Base-by-base conservation (phyloP, 2,797 vertebrate genomes). In the Channa striata region DNA sequence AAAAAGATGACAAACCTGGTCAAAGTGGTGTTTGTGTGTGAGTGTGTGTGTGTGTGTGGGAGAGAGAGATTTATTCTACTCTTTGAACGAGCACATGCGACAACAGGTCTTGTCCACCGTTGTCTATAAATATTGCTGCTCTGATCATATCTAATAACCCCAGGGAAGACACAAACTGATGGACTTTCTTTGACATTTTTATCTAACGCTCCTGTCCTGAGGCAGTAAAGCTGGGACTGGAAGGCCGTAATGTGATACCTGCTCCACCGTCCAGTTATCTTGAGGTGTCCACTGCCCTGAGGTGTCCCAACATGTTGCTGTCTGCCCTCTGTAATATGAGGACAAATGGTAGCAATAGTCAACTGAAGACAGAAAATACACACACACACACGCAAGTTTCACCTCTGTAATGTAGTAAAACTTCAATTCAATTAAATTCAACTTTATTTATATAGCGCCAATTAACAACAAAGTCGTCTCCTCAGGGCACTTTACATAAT, bases 221-320 rank as follows among this genome's bases (percentile, higher is more conserved):
- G 65, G 72, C 33, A 40, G 74, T 82, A 54, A 62, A 81, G 74
- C 58, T 56, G 61, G 48, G 73, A 77, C 74, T 47, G 23, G 46
- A 53, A 61, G 60, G 66, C 51, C 74, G 59, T 77, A 74, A 74
- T 73, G 59, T 44, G n/a, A 56, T 43, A 80, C 49, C 58, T 74
- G 62, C 59, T 71, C 54, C 59, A 59, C 37, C 59, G 78, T 54
- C 36, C 66, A 48, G 53, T 59, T 77, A 82, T 78, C 82, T 79
- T 70, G 77, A 86, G 76, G 51, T 51, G 70, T 14, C 46, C 25
- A 47, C 39, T 47, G 39, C 74, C 76, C 50, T 9, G 43, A 56
- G 73, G 74, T 66, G 23, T 43, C 79, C 62, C 59, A 64, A 81
- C 90, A 77, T 89, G 90, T 91, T 82, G 39, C 68, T 67, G 53